Evolutionary conservation across 2,888 invertebrate genomes (phyloP), one percentile per base, ranked within the genome.

Genomic region (Drosophila meridiana): DNA sequence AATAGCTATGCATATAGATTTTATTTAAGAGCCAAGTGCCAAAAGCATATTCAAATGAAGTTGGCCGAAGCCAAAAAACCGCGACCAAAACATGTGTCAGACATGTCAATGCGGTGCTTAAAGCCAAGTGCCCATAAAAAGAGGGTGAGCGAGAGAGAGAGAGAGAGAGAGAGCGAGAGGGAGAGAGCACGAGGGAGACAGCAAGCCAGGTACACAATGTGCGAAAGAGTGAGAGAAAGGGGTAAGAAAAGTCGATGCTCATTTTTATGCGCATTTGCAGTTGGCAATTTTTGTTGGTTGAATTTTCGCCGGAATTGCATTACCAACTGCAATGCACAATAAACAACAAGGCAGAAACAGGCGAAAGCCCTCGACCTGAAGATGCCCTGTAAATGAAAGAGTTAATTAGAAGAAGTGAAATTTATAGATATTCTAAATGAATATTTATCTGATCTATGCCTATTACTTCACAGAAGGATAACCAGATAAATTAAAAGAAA

Each of bases 31-130:
- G 79, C 65, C 83, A 73, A 78, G 89, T 86, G 82, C 85, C 85
- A 86, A 86, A 86, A 86, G 73, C 74, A 48, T 85, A 86, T 89
- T 89, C 71, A 89, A 86, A 89, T 86, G 74, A 89, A 84, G 79
- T 79, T 89, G 73, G 72, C 82, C 73, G 53, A 28, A 68, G 60
- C 52, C 58, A 69, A 82, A 82, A 81, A 76, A 68, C 74, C 69
- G 59, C 73, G 77, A 77, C 80, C 85, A 71, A 89, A 85, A 85
- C 85, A 85, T 85, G 87, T 85, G 89, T 85, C 89, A 82, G 87
- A 73, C 85, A 77, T 87, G 85, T 85, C 85, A 83, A 71, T 84
- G 84, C 64, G 68, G 74, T 58, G 76, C 81, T 52, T 68, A 56
- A 69, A 77, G 28, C 73, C 67, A 57, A 64, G 34, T 58, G 63